Base-by-base conservation (phyloP, 92 coral and sea anemone species). In the Porites lobata region DNA sequence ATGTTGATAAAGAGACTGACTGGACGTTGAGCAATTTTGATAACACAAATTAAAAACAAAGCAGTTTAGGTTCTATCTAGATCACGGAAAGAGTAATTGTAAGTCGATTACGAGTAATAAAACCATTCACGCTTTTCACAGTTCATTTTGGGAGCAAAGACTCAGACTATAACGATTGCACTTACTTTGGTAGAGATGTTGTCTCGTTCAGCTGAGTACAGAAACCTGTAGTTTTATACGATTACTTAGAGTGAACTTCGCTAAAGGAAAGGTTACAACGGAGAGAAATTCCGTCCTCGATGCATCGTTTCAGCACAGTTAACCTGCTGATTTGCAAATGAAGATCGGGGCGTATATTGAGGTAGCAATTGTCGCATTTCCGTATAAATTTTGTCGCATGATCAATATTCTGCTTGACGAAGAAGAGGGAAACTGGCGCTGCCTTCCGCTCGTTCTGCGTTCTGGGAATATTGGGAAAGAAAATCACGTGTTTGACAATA, bases 401-500 rank as follows among this genome's bases (percentile, higher is more conserved):
- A 57, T 57, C 83, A 43, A 68, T 62, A 22, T 13, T 10, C 43
- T 64, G 1, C 61, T 53, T 2, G 4, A 22, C 19, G 56, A 18
- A 7, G 65, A 10, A 0, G 11, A 63, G 70, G 50, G 47, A 67
- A 3, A 19, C 21, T 50, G 1, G 5, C 18, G 74, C 21, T 38
- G 47, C 47, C 57, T 65, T 80, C 62, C 74, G 14, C 72, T 65
- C 14, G 74, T 81, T 81, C 85, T 52, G 7, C 14, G 74, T 81
- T 81, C 85, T 52, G 7, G 75, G 85, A 81, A 81, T 10, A 50
- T 24, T 11, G 47, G 47, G 50, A 38, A 20, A 14, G 15, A 14
- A 54, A 62, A 72, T 72, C 77, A 72, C 77, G 77, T 72, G 77
- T 17, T 50, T 15, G 51, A 20, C 0, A 18, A 13, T 50, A 4